Percentiles rank a stretch among this genome's conserved stretches.
phyloP scores from a whole-genome alignment of 1,140 invertebrate species.

The Homalodisca vitripennis region DNA sequence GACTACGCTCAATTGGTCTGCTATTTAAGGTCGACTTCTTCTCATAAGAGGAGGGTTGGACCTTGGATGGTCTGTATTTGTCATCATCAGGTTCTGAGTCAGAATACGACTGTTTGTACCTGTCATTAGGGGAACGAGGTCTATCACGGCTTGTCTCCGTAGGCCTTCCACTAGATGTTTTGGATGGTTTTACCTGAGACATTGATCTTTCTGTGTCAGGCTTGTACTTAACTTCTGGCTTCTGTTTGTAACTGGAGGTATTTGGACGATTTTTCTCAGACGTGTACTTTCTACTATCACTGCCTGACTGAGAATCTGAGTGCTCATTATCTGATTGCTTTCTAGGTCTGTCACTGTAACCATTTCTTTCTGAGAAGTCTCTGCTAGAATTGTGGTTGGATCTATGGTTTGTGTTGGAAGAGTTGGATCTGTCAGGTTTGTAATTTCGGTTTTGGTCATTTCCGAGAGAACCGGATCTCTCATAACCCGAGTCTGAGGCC shows the following conservation, averaged over 20 bases:
- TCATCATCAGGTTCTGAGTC: constrained; percentile 9
- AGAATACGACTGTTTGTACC: not conserved
- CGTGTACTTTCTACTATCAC: constrained; percentile 1
- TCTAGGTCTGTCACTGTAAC: not conserved
- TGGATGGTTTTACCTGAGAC: not conserved
- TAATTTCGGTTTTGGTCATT: not conserved
- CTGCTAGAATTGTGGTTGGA: not conserved
- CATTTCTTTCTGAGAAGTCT: not conserved
- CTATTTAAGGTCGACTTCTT: not conserved
- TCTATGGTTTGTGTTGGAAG: not conserved
- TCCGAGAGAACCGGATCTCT: not conserved
- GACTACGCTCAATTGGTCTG: not conserved
- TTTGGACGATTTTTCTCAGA: not conserved
- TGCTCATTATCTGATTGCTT: not conserved
- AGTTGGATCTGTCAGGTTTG: not conserved
- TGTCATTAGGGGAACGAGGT: not conserved
- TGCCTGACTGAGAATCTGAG: constrained; percentile 14
- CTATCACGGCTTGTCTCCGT: not conserved
- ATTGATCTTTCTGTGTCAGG: not conserved
- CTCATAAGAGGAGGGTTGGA: not conserved
- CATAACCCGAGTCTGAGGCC: not conserved
- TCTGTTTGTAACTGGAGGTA: not conserved
- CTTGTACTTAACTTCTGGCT: not conserved
- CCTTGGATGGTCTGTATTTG: constrained; percentile 12
- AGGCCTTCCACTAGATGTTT: not conserved